Base-by-base conservation (phyloP, 2,113 vertebrate genomes). In the Otus sunia region DNA sequence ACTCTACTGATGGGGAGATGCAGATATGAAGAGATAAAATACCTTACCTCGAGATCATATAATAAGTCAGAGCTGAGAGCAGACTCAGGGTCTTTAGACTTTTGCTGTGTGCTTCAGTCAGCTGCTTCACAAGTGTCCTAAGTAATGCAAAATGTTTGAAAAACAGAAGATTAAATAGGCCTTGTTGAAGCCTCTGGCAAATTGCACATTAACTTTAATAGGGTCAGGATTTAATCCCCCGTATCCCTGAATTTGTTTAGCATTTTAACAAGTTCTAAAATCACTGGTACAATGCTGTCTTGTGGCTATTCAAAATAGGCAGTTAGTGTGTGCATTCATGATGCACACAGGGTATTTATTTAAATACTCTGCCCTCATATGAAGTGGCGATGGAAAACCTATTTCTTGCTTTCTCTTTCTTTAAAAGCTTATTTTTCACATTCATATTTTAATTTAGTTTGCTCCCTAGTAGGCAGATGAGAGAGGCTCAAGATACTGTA, bases 21-120 rank as follows among this genome's bases (percentile, higher is more conserved):
- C 12, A 68, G 41, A 12, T 25, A 30, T 2, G 39, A 85, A 67
- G 63, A 62, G 52, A 53, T 66, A 9, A 90, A 73, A 43, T 10
- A 6, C 14, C 26, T 29, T 14, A 26, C n/a, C n/a, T 0, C 39
- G 4, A 43, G 62, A 56, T 52, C n/a, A 1, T 63, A 2, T 9
- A 41, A 10, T 15, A 75, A 71, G 41, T 47, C 62, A 10, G 63
- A 43, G 80, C 50, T 7, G 5, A 60, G 85, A 75, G 26, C 45
- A 53, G 21, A 14, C 41, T 41, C n/a, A 10, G 15, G 53, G 20
- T 45, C 27, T 78, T 84, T 18, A 36, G 26, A 4, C 30, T 67
- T 79, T 6, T 32, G 17, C 47, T 3, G 4, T 32, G 20, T 34
- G 15, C 17, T 58, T 49, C 49, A 5, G 1, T 39, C 67, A 2